Evolutionary conservation across 2,113 vertebrate genomes (phyloP).

Genomic region (Percina caprodes): DNA sequence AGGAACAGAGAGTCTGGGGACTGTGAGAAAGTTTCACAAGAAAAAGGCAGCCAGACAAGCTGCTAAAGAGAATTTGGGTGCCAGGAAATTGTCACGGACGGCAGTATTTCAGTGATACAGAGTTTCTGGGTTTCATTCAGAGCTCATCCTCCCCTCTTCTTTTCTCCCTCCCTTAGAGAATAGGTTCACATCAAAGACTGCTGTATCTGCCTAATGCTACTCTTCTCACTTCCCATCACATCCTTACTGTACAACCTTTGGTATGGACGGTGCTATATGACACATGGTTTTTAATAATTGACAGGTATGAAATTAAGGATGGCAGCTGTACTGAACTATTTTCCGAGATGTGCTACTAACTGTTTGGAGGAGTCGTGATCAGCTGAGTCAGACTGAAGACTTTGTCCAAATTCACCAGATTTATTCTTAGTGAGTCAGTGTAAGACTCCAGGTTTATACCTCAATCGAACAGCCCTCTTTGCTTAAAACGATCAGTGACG

Average conservation of each 20-base stretch:
- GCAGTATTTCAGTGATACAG: slow-evolving; percentile 34
- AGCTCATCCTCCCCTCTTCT: slow-evolving; percentile 7
- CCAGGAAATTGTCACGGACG: neutral
- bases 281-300: neutral
- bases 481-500: slow-evolving; percentile 33
- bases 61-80: neutral
- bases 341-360: slow-evolving; percentile 5
- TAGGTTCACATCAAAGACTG: slow-evolving; percentile 68
- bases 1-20: slow-evolving; percentile 24
- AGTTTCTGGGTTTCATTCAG: slow-evolving; percentile 40
- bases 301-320: slow-evolving; percentile 2
- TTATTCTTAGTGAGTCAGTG: slow-evolving; percentile 65
- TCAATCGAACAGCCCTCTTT: slow-evolving; percentile 29
- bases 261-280: no score
- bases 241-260: slow-evolving; percentile 5
- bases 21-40: slow-evolving; percentile 36
- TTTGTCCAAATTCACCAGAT: slow-evolving; percentile 54
- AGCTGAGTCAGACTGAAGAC: slow-evolving; percentile 69
- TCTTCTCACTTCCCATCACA: slow-evolving; percentile 26
- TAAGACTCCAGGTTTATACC: slow-evolving; percentile 33
- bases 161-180: slow-evolving; percentile 57
- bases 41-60: slow-evolving; percentile 20
- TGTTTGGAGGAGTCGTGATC: slow-evolving; percentile 47
- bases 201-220: slow-evolving; percentile 46
- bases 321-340: no score